Base-by-base conservation (phyloP, 37 sponge, comb jelly and placozoan genomes). In the Petrosia ficiformis region DNA sequence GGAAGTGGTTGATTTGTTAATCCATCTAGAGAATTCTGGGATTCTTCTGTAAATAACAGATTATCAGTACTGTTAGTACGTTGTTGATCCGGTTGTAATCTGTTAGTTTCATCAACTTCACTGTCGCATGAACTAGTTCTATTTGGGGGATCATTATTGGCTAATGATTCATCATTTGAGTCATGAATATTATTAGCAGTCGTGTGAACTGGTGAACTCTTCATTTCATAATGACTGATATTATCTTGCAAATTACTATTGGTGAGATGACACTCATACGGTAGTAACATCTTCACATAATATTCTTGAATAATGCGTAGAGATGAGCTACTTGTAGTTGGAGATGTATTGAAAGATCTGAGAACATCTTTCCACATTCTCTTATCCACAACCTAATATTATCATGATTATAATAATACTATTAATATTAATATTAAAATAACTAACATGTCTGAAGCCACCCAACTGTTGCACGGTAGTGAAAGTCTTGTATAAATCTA, bases 241-340 rank as follows among this genome's bases (percentile, higher is more conserved):
- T 79, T 78, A 1, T 68, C 59, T 0, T 74, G 4, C 11, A 85
- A 6, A 59, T 77, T 64, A 25, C 22, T 38, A 30, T 72, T 61
- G 25, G 29, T 78, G 32, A 73, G 38, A 25, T 85, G 79, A 66
- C 86, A 80, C 61, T 86, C 86, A 44, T 86, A 86, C 16, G 86
- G 86, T 10, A 86, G 71, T 21, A 86, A 63, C 26, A 80, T n/a
- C 54, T 80, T 86, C 19, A 59, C 40, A 44, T 86, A 86, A 60
- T 57, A 80, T 32, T 69, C 68, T 69, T 66, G 74, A 3, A 86
- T 11, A 42, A 73, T 85, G 59, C 79, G 71, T 3, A 78, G 43
- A 0, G 85, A 72, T 40, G 79, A 37, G 0, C 73, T 54, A 40
- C 68, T 63, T 0, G 56, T 40, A 54, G 59, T 70, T 32, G 66